Percentiles rank a stretch among this genome's conserved stretches.
Conservation (phyloP, 2,797 vertebrate species). For the Lagodon rhomboides region DNA sequence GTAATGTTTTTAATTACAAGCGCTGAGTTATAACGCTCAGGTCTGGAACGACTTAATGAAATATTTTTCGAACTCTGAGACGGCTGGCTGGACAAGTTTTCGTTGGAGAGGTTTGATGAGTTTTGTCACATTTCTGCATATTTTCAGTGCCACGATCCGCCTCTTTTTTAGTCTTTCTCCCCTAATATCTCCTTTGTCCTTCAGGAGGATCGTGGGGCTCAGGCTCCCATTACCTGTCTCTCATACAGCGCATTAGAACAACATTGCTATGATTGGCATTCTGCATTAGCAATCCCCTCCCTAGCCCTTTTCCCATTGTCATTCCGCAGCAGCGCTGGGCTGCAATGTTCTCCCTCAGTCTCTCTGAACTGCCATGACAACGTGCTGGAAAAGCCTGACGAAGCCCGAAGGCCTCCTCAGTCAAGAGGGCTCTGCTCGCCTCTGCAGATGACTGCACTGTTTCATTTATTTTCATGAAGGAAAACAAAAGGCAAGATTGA, state of each 20-base stretch:
- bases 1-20: slow-evolving; percentile 27
- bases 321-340: slow-evolving; percentile 68
- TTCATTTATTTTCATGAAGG: slow-evolving; percentile 84
- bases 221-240: slow-evolving; percentile 57
- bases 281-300: slow-evolving; percentile 74
- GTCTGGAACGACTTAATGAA: slow-evolving; percentile 6
- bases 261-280: slow-evolving; percentile 76
- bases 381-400: slow-evolving; percentile 75
- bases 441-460: slow-evolving; percentile 80
- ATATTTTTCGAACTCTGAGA: background rate
- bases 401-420: slow-evolving; percentile 83
- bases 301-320: slow-evolving; percentile 70
- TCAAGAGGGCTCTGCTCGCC: slow-evolving; percentile 76
- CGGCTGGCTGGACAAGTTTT: background rate
- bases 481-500: slow-evolving; percentile 80
- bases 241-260: slow-evolving; percentile 66
- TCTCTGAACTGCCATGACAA: slow-evolving; percentile 83
- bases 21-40: background rate
- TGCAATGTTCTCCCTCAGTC: slow-evolving; percentile 76
- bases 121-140: background rate
- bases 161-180: slow-evolving; percentile 15
- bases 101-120: slow-evolving; percentile 6
- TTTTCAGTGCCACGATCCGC: slow-evolving; percentile 6
- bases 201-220: slow-evolving; percentile 47
- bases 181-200: slow-evolving; percentile 54